phyloP scores from a whole-genome alignment of 1,140 invertebrate species.

The Drosophila baimaii region DNA sequence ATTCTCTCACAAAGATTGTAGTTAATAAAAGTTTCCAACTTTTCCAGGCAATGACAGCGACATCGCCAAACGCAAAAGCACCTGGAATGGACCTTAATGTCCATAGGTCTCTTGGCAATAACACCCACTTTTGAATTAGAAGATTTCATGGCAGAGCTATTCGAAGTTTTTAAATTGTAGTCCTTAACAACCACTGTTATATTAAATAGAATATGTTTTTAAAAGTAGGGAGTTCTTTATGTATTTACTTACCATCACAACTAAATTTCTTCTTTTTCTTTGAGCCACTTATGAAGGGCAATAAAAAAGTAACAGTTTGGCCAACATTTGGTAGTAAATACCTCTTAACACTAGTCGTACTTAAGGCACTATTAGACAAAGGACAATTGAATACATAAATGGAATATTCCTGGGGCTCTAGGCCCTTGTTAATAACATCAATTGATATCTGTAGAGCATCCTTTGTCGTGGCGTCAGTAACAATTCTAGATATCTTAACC shows the following conservation, averaged over 20 bases:
- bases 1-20: constrained; percentile 55
- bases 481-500: constrained; percentile 55
- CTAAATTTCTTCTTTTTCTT: constrained; percentile 55
- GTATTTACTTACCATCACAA: constrained; percentile 48
- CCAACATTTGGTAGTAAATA: constrained; percentile 46
- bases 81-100: constrained; percentile 53
- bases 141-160: not conserved
- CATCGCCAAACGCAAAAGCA: constrained; percentile 74
- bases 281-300: constrained; percentile 45
- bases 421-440: constrained; percentile 67
- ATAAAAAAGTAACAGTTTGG: constrained; percentile 48
- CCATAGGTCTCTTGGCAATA: constrained; percentile 48
- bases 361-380: constrained; percentile 14
- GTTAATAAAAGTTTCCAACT: constrained; percentile 56
- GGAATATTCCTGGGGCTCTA: constrained; percentile 36
- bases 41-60: constrained; percentile 60
- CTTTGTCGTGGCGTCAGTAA: constrained; percentile 69
- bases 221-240: not conserved
- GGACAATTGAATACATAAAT: constrained; percentile 55
- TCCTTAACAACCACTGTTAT: constrained; percentile 44
- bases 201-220: not conserved
- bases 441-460: constrained; percentile 65
- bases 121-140: constrained; percentile 7
- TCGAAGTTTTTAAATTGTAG: not conserved
- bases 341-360: constrained; percentile 26